Percentiles rank a stretch among this genome's conserved stretches.
Evolutionary conservation across 2,113 vertebrate genomes (phyloP).

Genomic region (Nanorana parkeri): DNA sequence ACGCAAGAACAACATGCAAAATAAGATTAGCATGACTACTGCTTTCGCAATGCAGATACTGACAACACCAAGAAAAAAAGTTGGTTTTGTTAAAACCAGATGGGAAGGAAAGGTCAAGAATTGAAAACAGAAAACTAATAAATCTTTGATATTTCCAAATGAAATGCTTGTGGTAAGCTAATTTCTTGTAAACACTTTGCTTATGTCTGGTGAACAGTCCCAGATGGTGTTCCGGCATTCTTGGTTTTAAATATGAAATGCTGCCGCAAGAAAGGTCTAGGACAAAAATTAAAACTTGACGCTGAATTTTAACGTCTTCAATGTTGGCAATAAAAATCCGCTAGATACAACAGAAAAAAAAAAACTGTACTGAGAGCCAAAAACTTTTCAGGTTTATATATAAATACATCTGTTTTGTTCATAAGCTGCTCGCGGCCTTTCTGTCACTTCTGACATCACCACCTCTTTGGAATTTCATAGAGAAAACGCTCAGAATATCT

Average conservation of each 20-base stretch:
- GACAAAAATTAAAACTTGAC: not conserved
- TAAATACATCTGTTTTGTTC: too few relatives aligned
- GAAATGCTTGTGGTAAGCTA: conserved; percentile 74
- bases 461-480: too few relatives aligned
- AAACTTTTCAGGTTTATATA: not conserved
- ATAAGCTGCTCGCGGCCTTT: too few relatives aligned
- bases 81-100: conserved; percentile 71
- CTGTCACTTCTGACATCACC: too few relatives aligned
- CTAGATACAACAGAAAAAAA: too few relatives aligned
- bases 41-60: conserved; percentile 33
- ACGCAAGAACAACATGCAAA: conserved; percentile 62
- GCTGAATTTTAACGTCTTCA: not conserved
- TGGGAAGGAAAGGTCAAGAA: conserved; percentile 74
- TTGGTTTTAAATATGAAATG: conserved; percentile 59
- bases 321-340: not conserved
- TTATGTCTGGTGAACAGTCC: conserved; percentile 67
- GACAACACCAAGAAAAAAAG: conserved; percentile 59
- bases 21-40: conserved; percentile 48
- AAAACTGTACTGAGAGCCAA: not conserved
- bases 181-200: conserved; percentile 75
- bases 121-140: conserved; percentile 77
- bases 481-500: too few relatives aligned
- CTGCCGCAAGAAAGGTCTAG: not conserved
- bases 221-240: conserved; percentile 69
- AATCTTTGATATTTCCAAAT: conserved; percentile 77